A percentile compares a stretch with the other conserved stretches of the same genome.
Evolutionary conservation across 2,888 invertebrate species (phyloP).

Genomic region (Lacanobia wlatinum): DNA sequence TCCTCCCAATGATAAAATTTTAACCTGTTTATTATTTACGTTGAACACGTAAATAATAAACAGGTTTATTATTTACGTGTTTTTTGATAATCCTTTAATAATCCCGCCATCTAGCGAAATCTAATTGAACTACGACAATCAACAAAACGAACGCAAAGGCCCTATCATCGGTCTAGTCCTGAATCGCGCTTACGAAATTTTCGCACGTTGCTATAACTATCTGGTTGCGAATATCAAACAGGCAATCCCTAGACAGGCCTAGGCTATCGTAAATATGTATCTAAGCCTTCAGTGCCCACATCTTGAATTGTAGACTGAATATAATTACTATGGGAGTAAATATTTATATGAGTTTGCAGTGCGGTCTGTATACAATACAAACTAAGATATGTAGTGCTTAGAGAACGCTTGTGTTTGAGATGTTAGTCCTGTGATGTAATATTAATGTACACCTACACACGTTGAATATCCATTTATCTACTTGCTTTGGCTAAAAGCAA

Average conservation of each 20-base stretch:
- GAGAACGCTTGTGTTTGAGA: conserved; percentile 18
- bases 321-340: conserved; percentile 39
- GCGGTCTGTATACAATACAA: not conserved
- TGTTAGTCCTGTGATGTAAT: conserved; percentile 6
- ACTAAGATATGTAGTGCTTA: conserved; percentile 26
- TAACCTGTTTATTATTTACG: too few relatives aligned
- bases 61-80: too few relatives aligned
- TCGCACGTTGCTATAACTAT: conserved; percentile 49
- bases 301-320: conserved; percentile 16
- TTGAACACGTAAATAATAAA: not conserved
- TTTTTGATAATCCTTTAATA: too few relatives aligned
- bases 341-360: conserved; percentile 27
- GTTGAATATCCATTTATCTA: conserved; percentile 1
- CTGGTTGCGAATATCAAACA: conserved; percentile 55
- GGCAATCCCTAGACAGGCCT: conserved; percentile 37
- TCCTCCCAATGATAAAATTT: too few relatives aligned
- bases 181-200: conserved; percentile 37
- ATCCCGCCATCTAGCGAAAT: conserved; percentile 33
- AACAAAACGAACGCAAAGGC: conserved; percentile 18
- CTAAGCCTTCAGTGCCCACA: conserved; percentile 16
- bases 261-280: conserved; percentile 41
- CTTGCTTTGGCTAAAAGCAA: conserved; percentile 3
- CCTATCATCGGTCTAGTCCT: conserved; percentile 23
- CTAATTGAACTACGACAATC: conserved; percentile 26
- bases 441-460: conserved; percentile 14